Base-by-base conservation (phyloP, 2,797 vertebrate genomes). In the Picus viridis region DNA sequence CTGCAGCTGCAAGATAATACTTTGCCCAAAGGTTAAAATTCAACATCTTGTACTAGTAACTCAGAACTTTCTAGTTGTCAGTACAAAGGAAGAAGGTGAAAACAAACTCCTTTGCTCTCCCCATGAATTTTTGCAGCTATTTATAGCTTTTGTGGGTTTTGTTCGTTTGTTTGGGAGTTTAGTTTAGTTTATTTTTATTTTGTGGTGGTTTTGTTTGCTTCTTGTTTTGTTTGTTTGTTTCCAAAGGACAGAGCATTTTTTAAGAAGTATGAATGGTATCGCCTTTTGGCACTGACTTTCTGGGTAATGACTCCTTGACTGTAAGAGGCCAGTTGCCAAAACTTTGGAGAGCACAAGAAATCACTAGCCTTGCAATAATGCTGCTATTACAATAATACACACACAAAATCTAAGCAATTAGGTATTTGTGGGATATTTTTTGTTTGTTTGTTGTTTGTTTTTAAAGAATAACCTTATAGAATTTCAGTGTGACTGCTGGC, bases 381-480 rank as follows among this genome's bases (percentile, higher is more conserved):
- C 43, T 83, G 43, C 34, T 93, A 54, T 89, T 85, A 85, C 2
- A 29, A 68, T 61, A 90, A 76, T 19, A 71, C 22, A 76, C 19
- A 80, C 14, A 19, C 75, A 69, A 58, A 88, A 83, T 78, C 83
- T 74, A 84, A 91, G 41, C 29, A 90, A 86, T 83, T 89, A 20
- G 7, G 47, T 22, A 22, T 10, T 49, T 49, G 47, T 49, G 22
- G 47, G 22, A 22, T 10, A 3, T 12, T 49, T 49, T 23, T 49
- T 49, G 22, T 49, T 22, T 47, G 20, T 22, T 22, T 20, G 34
- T 22, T 47, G 11, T 32, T 76, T 58, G 63, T 27, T 73, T 47
- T 59, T 67, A 12, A 62, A 63, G 64, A 86, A 86, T 79, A 57
- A 76, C 49, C 69, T 90, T 43, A 73, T 6, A 67, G 61, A 77